Base-by-base conservation (phyloP, 2,888 invertebrate species). In the Dicyrtomina minuta region DNA sequence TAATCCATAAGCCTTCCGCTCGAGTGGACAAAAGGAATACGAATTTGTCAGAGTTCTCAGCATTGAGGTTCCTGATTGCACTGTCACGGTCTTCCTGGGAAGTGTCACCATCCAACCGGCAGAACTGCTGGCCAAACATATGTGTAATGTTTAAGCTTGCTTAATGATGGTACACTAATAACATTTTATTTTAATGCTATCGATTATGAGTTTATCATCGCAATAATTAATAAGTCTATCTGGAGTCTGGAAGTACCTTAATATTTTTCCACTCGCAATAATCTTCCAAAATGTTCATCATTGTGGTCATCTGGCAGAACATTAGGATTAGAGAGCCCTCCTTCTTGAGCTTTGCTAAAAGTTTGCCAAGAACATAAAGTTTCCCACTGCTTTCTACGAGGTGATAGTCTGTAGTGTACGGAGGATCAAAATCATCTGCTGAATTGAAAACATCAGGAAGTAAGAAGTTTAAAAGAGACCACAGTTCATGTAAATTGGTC, bases 21-120 rank as follows among this genome's bases (percentile, higher is more conserved):
- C 88, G 82, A 0, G 89, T 90, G 12, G 87, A 86, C 56, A 90
- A 80, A 3, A 90, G 81, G 79, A 88, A 90, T 0, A 88, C 69
- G 72, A 86, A 86, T 12, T 82, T 73, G 1, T 83, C 76, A 0
- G 84, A 81, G 78, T 86, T 81, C 0, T 76, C 79, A 41, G 68
- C 55, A 76, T 86, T 86, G 77, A 87, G 88, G 0, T 67, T 66
- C 22, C 82, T 74, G 13, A 88, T 87, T 81, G 94, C 93, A 22
- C 91, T 85, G 82, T 96, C 91, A 77, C 99, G 87, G 80, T 98
- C 97, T 81, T 97, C 96, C 79, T 99, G 97, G 0, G 96, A 91
- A 0, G 98, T 99, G 81, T 93, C 91, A 66, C 99, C 99, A 81
- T 97, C 96, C 65, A 97, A 84, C 46, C 96, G 58, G 22, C 59